Base-by-base conservation (phyloP, 2,797 vertebrate genomes). In the Antrozous pallidus region DNA sequence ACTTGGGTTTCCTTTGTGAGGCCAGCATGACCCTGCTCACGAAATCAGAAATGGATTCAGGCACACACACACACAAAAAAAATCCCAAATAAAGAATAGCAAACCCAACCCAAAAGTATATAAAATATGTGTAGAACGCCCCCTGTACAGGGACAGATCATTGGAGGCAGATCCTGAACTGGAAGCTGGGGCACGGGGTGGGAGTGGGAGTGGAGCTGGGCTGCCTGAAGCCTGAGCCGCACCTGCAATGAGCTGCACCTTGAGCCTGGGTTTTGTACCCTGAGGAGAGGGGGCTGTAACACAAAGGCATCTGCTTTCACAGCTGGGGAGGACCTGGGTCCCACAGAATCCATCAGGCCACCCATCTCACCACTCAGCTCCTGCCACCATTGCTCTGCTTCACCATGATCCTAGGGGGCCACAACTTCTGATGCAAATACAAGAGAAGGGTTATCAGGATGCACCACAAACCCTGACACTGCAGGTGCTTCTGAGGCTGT, bases 301-400 rank as follows among this genome's bases (percentile, higher is more conserved):
- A 5, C 26, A 0, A 2, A 22, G 69, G 28, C 5, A 0, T 24
- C 70, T 24, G 28, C 42, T 28, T 61, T 33, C 11, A 14, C 28
- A 31, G n/a, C 17, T 4, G 10, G 17, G 24, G 5, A 5, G 26
- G 33, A 18, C 40, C 47, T 3, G 17, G 26, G 18, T 13, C 24
- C 42, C 10, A 0, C 58, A 14, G 24, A 7, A 54, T 24, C 42
- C 22, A 0, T 13, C 31, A 0, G n/a, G 20, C n/a, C 3, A 2
- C n/a, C 56, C 45, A 13, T 31, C 28, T 79, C 36, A 58, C 75
- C 51, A 58, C 51, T 58, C 36, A 40, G 36, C 77, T 49, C 45
- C 45, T 56, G 36, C 31, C 3, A 22, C 5, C 49, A 6, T 5
- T 28, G n/a, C 38, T 28, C 54, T 42, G n/a, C 45, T 63, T 22